A percentile compares a stretch with the other conserved stretches of the same genome.
phyloP scores from a whole-genome alignment of 2,888 invertebrate genomes.

The Escarpia spicata region DNA sequence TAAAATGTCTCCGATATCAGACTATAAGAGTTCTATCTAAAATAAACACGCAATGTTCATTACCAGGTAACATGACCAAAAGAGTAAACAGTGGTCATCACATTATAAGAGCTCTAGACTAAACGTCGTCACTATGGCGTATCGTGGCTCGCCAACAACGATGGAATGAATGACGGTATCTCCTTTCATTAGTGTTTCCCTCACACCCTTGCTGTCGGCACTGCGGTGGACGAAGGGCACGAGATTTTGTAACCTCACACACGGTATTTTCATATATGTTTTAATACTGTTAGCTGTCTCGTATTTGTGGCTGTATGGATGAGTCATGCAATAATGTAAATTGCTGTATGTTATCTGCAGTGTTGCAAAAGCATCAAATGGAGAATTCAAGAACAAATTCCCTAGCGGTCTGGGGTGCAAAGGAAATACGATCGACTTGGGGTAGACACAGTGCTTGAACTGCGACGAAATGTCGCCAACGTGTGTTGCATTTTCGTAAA shows the following conservation, averaged over 20 bases:
- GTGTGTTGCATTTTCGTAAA: conserved; percentile 41
- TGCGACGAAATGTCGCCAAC: conserved; percentile 41
- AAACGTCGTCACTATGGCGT: not conserved
- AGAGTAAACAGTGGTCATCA: not conserved
- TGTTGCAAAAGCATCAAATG: conserved; percentile 37
- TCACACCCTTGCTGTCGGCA: conserved; percentile 23
- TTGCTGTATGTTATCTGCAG: conserved; percentile 36
- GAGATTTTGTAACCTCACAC: conserved; percentile 27
- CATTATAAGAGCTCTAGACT: not conserved
- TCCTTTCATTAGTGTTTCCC: conserved; percentile 36
- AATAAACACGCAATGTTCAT: too few species aligned
- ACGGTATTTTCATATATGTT: conserved; percentile 23
- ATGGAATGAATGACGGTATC: conserved; percentile 28
- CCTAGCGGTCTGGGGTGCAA: conserved; percentile 42
- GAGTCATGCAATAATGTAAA: conserved; percentile 34
- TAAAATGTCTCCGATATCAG: too few species aligned
- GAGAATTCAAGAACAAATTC: conserved; percentile 37
- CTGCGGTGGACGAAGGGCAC: conserved; percentile 39
- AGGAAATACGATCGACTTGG: conserved; percentile 40
- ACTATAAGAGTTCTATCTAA: too few species aligned
- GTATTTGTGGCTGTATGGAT: conserved; percentile 41
- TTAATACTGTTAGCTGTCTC: conserved; percentile 28
- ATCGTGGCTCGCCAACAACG: not conserved
- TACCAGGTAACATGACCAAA: too few species aligned
- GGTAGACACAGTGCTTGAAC: conserved; percentile 35